Evolutionary conservation across 2,888 invertebrate species (phyloP), one percentile per base, ranked within the genome.

Genomic region (Drosophila lutescens): DNA sequence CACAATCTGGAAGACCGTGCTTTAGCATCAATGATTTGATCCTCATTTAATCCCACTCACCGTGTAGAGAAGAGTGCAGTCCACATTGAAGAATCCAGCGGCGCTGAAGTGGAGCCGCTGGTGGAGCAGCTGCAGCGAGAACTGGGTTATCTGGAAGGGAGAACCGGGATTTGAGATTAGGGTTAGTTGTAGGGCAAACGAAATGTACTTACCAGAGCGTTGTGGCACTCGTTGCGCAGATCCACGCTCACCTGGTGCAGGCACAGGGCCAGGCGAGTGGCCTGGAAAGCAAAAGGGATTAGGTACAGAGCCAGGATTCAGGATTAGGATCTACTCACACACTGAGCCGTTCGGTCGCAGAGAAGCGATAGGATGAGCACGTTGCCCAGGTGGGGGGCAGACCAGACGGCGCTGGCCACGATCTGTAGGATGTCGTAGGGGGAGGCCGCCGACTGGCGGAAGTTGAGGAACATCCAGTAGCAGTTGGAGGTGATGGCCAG

Each of bases 61-160:
- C 77, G 93, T 92, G 70, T 93, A 93, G 2, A 93, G 80, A 2
- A 93, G 78, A 1, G 92, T 91, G 62, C 92, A 93, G 75, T 93
- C 93, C 2, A 93, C 90, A 13, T 86, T 90, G 57, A 93, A 93
- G 76, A 93, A 93, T 38, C 93, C 93, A 51, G 92, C 91, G 5
- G 93, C 93, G 2, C 92, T 92, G 67, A 93, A 93, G 41, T 89
- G 75, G 1, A 93, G 79, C 66, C 92, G 91, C 74, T 93, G 93
- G 76, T 93, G 93, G 1, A 93, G 75, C 71, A 93, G 83, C 79
- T 93, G 93, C 53, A 93, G 76, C 0, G 93, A 93, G 74, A 93
- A 93, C 77, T 92, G 92, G 71, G 93, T 92, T 56, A 93, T 91
- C 93, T 93, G 53, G 10, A 2, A 9, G 8, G 10, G 6, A 26